Evolutionary conservation across 2,797 vertebrate species (phyloP).

Genomic region (Tamandua tetradactyla): DNA sequence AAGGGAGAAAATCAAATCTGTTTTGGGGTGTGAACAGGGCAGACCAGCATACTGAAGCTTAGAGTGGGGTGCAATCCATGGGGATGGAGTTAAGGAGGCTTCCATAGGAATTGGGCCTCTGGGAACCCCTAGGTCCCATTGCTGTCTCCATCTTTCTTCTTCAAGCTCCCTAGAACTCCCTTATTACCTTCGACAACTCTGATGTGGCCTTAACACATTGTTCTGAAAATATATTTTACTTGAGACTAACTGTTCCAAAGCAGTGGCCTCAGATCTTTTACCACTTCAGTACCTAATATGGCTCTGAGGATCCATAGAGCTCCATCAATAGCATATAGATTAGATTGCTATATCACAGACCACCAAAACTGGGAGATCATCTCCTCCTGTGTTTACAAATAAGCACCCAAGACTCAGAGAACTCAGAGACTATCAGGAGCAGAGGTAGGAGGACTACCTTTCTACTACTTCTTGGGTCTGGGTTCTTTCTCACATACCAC

Average conservation of each 20-base stretch:
- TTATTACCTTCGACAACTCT: not conserved
- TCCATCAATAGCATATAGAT: not conserved
- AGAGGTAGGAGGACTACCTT: not conserved
- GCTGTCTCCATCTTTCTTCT: not conserved
- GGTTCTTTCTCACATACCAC: not conserved
- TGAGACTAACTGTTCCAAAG: not conserved
- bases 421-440: not conserved
- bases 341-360: not conserved
- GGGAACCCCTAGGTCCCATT: not conserved
- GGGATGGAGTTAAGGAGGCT: not conserved
- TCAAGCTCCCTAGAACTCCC: not conserved
- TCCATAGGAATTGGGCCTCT: not conserved
- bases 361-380: not conserved
- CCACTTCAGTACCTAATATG: not conserved
- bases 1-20: slow-evolving; percentile 2
- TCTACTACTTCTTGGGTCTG: not conserved
- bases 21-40: not conserved
- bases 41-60: not conserved
- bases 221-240: slow-evolving; percentile 10
- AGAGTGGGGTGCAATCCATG: not conserved
- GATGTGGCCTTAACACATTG: not conserved
- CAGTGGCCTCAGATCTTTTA: not conserved
- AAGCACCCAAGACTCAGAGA: not conserved
- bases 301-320: not conserved
- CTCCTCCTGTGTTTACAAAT: not conserved